Percentiles rank a stretch among this genome's conserved stretches.
phyloP scores from a whole-genome alignment of 1,140 invertebrate genomes.

The Drosophila sp. region DNA sequence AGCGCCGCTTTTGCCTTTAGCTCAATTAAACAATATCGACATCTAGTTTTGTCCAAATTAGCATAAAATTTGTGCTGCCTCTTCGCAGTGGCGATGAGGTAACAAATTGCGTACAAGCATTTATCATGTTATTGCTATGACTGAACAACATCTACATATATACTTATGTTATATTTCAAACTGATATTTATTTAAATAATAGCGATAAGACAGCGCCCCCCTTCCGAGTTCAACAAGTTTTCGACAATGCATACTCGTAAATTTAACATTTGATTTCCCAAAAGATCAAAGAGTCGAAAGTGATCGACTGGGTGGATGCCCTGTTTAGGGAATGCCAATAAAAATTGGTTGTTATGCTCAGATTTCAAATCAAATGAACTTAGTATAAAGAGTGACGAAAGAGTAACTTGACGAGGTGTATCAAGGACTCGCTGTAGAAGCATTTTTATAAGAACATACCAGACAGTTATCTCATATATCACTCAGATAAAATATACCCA shows the following conservation, averaged over 20 bases:
- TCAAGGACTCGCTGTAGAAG: no score
- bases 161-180: conserved; percentile 48
- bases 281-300: background rate
- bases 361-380: no score
- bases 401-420: no score
- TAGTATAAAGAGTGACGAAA: no score
- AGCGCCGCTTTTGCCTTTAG: conserved; percentile 34
- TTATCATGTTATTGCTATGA: conserved; percentile 79
- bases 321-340: background rate
- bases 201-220: conserved; percentile 47
- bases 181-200: conserved; percentile 77
- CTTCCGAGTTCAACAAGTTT: conserved; percentile 30
- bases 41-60: conserved; percentile 81
- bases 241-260: conserved; percentile 53
- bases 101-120: conserved; percentile 82
- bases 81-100: conserved; percentile 63
- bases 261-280: conserved; percentile 61
- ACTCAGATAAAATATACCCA: background rate
- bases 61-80: conserved; percentile 64
- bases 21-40: conserved; percentile 82
- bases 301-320: background rate
- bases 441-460: no score
- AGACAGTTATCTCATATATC: no score
- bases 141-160: conserved; percentile 44
- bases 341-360: no score